Base-by-base conservation (phyloP, 2,113 vertebrate genomes). In the Phalacrocorax aristotelis region DNA sequence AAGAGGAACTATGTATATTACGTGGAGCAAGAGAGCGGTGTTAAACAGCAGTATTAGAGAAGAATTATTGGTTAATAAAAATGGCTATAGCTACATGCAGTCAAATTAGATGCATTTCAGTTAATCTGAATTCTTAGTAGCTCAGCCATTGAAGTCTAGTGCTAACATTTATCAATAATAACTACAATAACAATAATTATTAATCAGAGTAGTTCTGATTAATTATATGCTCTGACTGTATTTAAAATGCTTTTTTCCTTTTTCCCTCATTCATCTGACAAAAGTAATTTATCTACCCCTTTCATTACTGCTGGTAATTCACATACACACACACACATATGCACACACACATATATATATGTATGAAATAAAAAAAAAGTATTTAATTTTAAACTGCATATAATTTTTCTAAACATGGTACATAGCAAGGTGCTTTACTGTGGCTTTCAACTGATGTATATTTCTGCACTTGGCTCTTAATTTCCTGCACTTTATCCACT, bases 101-200 rank as follows among this genome's bases (percentile, higher is more conserved):
- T 60, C 76, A 97, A 97, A 97, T 92, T 89, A 97, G 93, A 83
- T 95, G 57, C 29, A 69, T 96, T 97, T 93, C 69, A 81, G 74
- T 74, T 95, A 95, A 95, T 96, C 94, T 96, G 91, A 96, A 96
- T 97, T 95, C 82, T 97, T 96, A 97, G 87, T 68, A 90, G 77
- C 78, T 94, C 84, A 96, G 71, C 82, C 74, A 78, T 82, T 95
- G 87, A 97, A 96, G 75, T 80, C 70, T 91, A 93, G 87, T 96
- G 87, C 38, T 71, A 91, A 86, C 58, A 88, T 97, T 98, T 94
- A 74, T 96, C 90, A 97, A 93, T 95, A 97, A 97, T 95, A 97
- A 96, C 77, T 94, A 91, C 93, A 97, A 97, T 97, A 97, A 94
- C 49, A 92, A 95, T 97, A 96, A 97, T 97, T 97, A 95, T 92